These are phyloP conservation scores for Actinernus sp. DNA, from an alignment of 92 coral and sea anemone species.

Conservation along the genomic window DNA sequence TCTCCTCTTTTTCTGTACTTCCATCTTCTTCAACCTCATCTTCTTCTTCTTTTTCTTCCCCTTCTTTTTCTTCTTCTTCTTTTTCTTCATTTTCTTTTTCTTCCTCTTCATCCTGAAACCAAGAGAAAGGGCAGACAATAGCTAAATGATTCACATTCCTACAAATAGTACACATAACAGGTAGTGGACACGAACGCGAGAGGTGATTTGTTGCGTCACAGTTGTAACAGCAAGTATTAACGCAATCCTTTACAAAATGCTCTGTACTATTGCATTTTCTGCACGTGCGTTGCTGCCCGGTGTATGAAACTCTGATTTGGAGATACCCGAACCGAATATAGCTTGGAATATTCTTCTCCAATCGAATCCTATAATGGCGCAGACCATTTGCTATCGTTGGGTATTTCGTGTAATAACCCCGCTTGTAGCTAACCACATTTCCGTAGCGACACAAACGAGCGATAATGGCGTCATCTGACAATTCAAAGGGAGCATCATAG, in stretches of 20 bases:
- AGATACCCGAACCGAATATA: background rate
- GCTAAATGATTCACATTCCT: background rate
- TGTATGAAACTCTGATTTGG: background rate
- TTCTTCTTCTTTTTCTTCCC: too few relatives aligned
- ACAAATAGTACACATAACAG: background rate
- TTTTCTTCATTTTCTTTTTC: too few relatives aligned
- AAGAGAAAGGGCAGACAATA: background rate
- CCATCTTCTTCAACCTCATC: too few relatives aligned
- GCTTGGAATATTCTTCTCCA: background rate
- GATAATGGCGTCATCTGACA: background rate
- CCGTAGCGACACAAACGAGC: background rate
- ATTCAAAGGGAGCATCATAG: conserved; percentile 2
- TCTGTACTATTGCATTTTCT: background rate
- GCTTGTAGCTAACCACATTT: background rate
- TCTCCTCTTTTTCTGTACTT: too few relatives aligned
- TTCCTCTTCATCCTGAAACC: too few relatives aligned
- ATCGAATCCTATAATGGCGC: background rate
- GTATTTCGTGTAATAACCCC: background rate
- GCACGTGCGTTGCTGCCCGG: conserved; percentile 2
- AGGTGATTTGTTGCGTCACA: conserved; percentile 26
- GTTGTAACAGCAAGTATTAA: background rate
- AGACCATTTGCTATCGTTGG: background rate
- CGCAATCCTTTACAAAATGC: conserved; percentile 3
- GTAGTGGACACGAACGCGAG: background rate
- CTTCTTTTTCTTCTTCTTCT: too few relatives aligned